Conservation (phyloP, 2,113 vertebrate species). For the Lagopus muta region DNA sequence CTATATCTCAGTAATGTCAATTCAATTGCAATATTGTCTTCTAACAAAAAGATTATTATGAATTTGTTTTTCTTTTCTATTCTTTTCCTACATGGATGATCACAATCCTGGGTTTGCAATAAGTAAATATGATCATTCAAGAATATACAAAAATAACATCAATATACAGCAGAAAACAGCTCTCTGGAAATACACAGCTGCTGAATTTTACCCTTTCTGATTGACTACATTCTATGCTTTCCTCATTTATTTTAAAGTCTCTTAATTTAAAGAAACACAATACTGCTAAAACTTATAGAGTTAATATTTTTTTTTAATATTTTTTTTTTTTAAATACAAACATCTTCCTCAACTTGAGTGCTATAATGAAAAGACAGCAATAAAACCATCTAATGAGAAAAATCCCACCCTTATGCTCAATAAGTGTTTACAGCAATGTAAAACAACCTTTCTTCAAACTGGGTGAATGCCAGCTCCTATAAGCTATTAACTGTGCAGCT, state of each 20-base stretch:
- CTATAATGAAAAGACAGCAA: not conserved
- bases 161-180: not conserved
- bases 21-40: not conserved
- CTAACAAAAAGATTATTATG: not conserved
- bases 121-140: conserved; percentile 3
- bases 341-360: not conserved
- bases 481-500: conserved; percentile 36
- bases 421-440: not conserved
- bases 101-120: not conserved
- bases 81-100: not conserved
- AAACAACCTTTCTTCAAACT: conserved; percentile 12
- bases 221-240: not conserved
- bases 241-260: not conserved
- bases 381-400: not conserved
- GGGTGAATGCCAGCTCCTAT: conserved; percentile 9
- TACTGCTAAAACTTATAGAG: not conserved
- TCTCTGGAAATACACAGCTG: not conserved
- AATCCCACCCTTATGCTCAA: not conserved
- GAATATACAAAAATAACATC: not conserved
- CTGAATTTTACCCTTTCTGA: not conserved
- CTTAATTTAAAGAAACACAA: conserved; percentile 6
- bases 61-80: not conserved
- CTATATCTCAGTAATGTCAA: not conserved
- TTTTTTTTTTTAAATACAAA: not conserved
- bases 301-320: too few relatives aligned